phyloP scores from a whole-genome alignment of 2,113 vertebrate species.

The Crotalus viridis region DNA sequence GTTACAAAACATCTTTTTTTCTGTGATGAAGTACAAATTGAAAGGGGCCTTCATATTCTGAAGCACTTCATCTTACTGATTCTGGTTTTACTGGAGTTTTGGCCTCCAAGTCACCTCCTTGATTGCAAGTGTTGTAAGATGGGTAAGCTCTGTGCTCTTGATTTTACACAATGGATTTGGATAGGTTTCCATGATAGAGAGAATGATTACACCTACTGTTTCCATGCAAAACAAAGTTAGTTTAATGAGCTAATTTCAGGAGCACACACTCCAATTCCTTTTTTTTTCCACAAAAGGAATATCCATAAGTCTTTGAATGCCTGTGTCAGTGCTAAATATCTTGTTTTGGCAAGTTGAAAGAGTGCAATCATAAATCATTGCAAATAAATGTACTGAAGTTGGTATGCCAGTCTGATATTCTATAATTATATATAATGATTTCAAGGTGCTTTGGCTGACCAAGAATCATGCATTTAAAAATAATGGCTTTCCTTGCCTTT shows the following conservation, averaged over 20 bases:
- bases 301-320: not conserved
- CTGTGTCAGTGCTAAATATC: conserved; percentile 21
- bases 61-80: not conserved
- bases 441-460: conserved; percentile 48
- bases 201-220: not conserved
- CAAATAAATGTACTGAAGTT: conserved; percentile 32
- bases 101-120: not conserved
- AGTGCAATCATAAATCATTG: conserved; percentile 29
- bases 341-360: conserved; percentile 18
- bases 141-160: not conserved
- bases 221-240: not conserved
- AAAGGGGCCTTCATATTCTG: not conserved
- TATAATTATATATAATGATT: conserved; percentile 56
- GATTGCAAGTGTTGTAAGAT: not conserved
- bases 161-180: not conserved
- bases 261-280: not conserved
- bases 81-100: not conserved
- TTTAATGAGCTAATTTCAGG: not conserved
- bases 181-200: not conserved
- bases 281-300: not conserved
- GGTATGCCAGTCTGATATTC: conserved; percentile 30
- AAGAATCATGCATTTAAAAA: conserved; percentile 45
- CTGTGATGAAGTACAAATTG: not conserved
- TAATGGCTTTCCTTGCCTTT: conserved; percentile 53
- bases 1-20: not conserved